These are phyloP conservation scores for Leucophenga montana DNA, from an alignment of 2,888 invertebrate species.

Conservation along the genomic window DNA sequence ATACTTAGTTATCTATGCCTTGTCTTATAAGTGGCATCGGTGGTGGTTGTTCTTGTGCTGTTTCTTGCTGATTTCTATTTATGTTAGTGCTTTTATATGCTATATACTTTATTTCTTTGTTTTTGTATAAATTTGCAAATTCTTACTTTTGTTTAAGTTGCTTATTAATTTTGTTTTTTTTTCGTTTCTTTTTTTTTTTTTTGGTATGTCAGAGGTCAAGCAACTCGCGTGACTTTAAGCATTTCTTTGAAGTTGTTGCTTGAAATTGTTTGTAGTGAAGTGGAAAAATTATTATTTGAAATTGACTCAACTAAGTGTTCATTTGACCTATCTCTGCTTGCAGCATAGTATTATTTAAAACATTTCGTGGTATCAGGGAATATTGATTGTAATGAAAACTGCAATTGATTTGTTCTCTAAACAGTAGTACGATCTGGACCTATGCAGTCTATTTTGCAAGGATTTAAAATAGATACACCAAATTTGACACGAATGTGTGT, in stretches of 20 bases:
- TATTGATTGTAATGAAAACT: too few relatives aligned
- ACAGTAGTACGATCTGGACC: too few relatives aligned
- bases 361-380: too few relatives aligned
- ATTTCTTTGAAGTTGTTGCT: background rate
- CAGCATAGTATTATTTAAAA: background rate
- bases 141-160: slow-evolving; percentile 33
- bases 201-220: slow-evolving; percentile 19
- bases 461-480: too few relatives aligned
- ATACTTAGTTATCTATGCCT: background rate
- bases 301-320: background rate
- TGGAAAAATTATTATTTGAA: background rate
- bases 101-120: slow-evolving; percentile 18
- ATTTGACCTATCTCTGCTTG: background rate
- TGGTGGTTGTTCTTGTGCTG: too few relatives aligned
- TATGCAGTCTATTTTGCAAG: too few relatives aligned
- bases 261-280: background rate
- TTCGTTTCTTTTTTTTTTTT: background rate
- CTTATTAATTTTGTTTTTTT: slow-evolving; percentile 29
- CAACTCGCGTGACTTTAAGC: slow-evolving; percentile 9
- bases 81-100: background rate
- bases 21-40: slow-evolving; percentile 32
- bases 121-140: slow-evolving; percentile 32
- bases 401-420: too few relatives aligned
- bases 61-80: slow-evolving; percentile 44
- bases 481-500: too few relatives aligned